phyloP scores from a whole-genome alignment of 2,113 vertebrate genomes.

The Pseudolaguvia tuberculata region DNA sequence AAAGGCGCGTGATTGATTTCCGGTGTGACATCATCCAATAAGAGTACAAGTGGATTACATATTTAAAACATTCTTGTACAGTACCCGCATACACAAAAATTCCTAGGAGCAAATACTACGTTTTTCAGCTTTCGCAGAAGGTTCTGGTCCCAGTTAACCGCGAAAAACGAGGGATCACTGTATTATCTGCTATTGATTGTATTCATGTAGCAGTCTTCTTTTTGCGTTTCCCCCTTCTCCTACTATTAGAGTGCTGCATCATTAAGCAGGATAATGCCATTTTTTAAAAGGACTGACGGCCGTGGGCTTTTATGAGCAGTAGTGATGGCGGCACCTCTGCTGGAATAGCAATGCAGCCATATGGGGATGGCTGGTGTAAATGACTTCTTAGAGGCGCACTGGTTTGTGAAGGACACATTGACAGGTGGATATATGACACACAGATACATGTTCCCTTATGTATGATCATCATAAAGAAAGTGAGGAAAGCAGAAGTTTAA shows the following conservation, averaged over 20 bases:
- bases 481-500: constrained; percentile 21
- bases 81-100: too few species aligned
- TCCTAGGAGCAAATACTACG: too few species aligned
- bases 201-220: constrained; percentile 62
- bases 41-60: too few species aligned
- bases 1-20: too few species aligned
- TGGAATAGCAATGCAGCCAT: constrained; percentile 69
- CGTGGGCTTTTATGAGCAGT: constrained; percentile 53
- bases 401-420: constrained; percentile 78
- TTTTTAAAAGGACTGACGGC: constrained; percentile 62
- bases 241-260: constrained; percentile 69
- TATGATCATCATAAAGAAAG: constrained; percentile 39
- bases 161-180: too few species aligned
- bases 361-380: constrained; percentile 69
- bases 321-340: constrained; percentile 47
- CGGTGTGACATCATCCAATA: too few species aligned
- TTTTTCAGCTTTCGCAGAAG: too few species aligned
- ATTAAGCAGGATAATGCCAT: constrained; percentile 69
- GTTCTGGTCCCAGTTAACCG: too few species aligned
- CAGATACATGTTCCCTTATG: constrained; percentile 63
- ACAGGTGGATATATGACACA: constrained; percentile 59
- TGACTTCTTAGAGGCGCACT: constrained; percentile 75
- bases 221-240: constrained; percentile 48
- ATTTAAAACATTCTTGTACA: too few species aligned
- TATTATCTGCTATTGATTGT: constrained; percentile 69